Conservation (phyloP, 2,888 invertebrate genomes). For the Xestia sexstrigata region DNA sequence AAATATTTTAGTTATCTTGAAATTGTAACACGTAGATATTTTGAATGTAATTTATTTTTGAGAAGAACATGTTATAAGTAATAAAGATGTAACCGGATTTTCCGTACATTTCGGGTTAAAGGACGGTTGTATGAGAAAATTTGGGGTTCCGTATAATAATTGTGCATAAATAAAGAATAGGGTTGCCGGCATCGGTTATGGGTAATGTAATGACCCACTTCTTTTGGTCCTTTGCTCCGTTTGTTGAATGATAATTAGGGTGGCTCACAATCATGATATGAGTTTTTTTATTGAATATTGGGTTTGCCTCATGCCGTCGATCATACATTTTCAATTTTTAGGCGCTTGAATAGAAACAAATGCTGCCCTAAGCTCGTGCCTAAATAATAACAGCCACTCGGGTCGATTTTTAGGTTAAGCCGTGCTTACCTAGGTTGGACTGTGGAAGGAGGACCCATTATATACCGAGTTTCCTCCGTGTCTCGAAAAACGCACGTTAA, state of each 20-base stretch:
- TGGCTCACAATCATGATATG: not conserved
- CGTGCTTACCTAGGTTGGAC: too few relatives aligned
- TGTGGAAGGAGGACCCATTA: too few relatives aligned
- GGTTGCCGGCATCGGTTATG: conserved; percentile 40
- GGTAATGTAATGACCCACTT: conserved; percentile 36
- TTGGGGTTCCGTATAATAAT: conserved; percentile 30
- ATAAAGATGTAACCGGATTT: conserved; percentile 4
- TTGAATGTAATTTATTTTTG: conserved; percentile 39
- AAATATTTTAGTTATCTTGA: conserved; percentile 61
- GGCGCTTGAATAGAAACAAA: not conserved
- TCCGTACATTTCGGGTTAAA: not conserved
- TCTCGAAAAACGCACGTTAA: too few relatives aligned
- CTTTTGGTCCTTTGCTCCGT: conserved; percentile 19
- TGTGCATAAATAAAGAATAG: conserved; percentile 48
- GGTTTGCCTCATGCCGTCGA: not conserved
- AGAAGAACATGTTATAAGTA: not conserved
- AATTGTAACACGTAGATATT: conserved; percentile 51
- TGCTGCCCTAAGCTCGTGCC: too few relatives aligned
- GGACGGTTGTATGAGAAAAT: not conserved
- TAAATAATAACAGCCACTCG: too few relatives aligned
- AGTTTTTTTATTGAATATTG: conserved; percentile 1
- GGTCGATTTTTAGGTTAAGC: too few relatives aligned
- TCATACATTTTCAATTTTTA: not conserved
- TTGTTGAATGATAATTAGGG: conserved; percentile 43
- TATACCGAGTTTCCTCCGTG: too few relatives aligned